Evolutionary conservation across 2,113 vertebrate genomes (phyloP).

Genomic region (Leuciscus idus): DNA sequence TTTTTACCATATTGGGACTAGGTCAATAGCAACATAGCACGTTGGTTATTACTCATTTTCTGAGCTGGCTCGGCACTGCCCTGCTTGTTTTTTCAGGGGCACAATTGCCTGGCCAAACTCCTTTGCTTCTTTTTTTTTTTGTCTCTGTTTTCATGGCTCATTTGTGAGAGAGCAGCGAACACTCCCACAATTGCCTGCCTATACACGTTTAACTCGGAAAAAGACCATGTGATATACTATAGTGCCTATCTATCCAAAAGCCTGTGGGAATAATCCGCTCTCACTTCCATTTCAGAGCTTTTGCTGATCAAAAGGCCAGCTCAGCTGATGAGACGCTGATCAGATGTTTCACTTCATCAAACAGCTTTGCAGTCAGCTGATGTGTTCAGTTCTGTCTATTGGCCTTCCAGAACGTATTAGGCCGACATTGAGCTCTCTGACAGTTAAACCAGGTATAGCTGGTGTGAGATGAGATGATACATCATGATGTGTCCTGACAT

Average conservation of each 20-base stretch:
- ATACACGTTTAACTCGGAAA: constrained; percentile 15
- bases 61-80: neutral
- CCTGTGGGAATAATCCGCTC: constrained; percentile 16
- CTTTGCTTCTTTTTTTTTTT: neutral
- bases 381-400: neutral
- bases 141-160: constrained; percentile 9
- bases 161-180: neutral
- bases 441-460: neutral
- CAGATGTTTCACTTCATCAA: constrained; percentile 52
- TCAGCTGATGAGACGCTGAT: constrained; percentile 47
- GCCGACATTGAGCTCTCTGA: neutral
- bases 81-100: neutral
- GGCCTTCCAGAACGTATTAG: neutral
- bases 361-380: constrained; percentile 18
- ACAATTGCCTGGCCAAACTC: neutral
- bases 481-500: neutral
- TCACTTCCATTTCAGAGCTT: constrained; percentile 20
- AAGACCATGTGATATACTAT: neutral
- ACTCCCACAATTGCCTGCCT: constrained; percentile 8
- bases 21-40: neutral
- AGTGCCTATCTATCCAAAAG: neutral
- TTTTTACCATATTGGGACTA: constrained; percentile 35
- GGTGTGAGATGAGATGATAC: neutral
- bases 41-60: constrained; percentile 41
- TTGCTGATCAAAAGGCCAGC: constrained; percentile 48